phyloP scores from a whole-genome alignment of 2,888 invertebrate species.

The Macrosiphum euphorbiae region DNA sequence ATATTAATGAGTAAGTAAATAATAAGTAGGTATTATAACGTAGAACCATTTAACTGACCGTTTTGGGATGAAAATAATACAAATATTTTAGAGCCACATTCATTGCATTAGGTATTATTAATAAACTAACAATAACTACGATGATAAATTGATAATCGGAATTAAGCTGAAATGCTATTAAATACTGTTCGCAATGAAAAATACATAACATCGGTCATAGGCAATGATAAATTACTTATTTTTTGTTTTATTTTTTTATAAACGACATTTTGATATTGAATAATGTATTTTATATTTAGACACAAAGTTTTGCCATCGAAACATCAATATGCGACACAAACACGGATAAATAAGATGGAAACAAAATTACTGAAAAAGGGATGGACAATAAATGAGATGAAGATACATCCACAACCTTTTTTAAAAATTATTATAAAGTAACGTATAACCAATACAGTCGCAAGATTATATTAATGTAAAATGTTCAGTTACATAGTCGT shows the following conservation, averaged over 20 bases:
- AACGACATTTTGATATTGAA: conserved; percentile 8
- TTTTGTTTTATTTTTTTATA: not conserved
- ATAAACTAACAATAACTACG: not conserved
- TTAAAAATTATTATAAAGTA: not conserved
- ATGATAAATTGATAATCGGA: conserved; percentile 1
- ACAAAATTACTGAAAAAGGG: not conserved
- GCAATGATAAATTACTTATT: not conserved
- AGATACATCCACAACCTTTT: not conserved
- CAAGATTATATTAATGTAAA: not conserved
- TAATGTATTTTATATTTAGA: conserved; percentile 1
- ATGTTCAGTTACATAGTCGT: not conserved
- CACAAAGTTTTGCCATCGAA: not conserved
- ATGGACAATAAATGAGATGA: not conserved
- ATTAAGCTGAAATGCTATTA: not conserved
- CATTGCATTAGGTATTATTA: not conserved
- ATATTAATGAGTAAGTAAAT: not conserved
- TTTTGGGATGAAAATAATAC: not conserved
- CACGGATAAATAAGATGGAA: not conserved
- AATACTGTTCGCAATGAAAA: not conserved
- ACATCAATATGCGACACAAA: not conserved
- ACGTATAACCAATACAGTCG: not conserved
- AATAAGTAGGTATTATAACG: not conserved
- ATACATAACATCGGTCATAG: not conserved
- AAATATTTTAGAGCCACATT: not conserved
- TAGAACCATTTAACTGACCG: not conserved